Evolutionary conservation across 2,113 vertebrate genomes (phyloP), one percentile per base, ranked within the genome.

Genomic region (Coryphaenoides rupestris): DNA sequence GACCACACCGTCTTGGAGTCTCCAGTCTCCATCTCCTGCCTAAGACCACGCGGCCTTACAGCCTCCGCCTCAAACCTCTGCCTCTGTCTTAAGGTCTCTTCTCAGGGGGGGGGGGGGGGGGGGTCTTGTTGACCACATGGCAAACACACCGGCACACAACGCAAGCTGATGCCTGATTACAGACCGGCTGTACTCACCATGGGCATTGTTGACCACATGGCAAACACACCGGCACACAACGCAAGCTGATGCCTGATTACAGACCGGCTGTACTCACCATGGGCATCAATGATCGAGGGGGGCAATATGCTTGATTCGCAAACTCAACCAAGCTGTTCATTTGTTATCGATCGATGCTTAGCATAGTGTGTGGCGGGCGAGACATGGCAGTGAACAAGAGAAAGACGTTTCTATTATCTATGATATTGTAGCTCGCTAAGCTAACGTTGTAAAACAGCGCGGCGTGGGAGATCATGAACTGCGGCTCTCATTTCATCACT

Each of bases 261-360:
- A 75, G 74, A 77, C 54, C 69, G 58, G 69, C 79, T 70, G 74
- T 76, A 84, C 58, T 63, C 61, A 65, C 5, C 19, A 21, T 55
- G 56, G 55, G 62, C 61, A 59, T 80, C 78, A 88, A 84, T 87
- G 86, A 88, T 87, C 82, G 72, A 69, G 68, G 72, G 73, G 72
- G n/a, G n/a, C 73, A 77, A 66, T 73, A 58, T 80, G 81, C 65
- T 81, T 81, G 76, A 87, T 86, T 89, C 85, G 79, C 67, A 79
- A 81, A 75, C 86, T n/a, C 81, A 86, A 82, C 83, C 74, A 74
- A 76, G 86, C 84, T 88, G 83, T 86, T 91, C 85, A 88, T 88
- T 73, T 81, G 68, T 78, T 88, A 88, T 90, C 84, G 87, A 91
- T 89, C 70, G 66, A 68, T 55, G 66, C 79, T 89, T 86, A 80